Percentiles rank a stretch among this genome's conserved stretches.
phyloP scores from a whole-genome alignment of 2,113 vertebrate genomes.

The Sinocyclocheilus anshuiensis region DNA sequence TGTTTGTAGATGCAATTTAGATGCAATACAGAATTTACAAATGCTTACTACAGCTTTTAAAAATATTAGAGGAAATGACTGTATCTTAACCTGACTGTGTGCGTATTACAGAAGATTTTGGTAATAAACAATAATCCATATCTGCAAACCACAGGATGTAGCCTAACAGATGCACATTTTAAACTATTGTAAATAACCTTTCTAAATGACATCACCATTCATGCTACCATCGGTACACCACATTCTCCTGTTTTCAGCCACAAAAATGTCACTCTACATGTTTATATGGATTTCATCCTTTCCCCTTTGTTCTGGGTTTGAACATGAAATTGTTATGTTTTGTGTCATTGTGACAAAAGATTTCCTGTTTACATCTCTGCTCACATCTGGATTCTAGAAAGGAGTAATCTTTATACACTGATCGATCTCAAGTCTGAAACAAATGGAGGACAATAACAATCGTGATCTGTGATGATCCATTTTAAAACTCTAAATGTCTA shows the following conservation, averaged over 20 bases:
- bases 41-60: no score
- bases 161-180: neutral
- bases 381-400: neutral
- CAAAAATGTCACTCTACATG: conserved; percentile 12
- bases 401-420: neutral
- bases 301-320: neutral
- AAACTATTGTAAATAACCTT: neutral
- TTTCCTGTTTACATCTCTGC: neutral
- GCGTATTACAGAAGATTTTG: neutral
- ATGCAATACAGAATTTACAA: neutral
- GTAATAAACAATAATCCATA: neutral
- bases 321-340: conserved; percentile 18
- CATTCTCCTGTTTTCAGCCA: conserved; percentile 15
- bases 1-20: neutral
- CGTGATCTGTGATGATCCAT: no score
- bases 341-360: conserved; percentile 3
- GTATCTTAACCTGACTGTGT: neutral
- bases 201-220: neutral
- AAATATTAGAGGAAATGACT: no score
- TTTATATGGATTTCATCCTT: conserved; percentile 18
- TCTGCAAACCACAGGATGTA: neutral
- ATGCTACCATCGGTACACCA: conserved; percentile 17
- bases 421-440: no score
- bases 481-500: no score
- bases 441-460: no score